Conservation (phyloP, 2,888 invertebrate genomes). For the Nudaria mundana region DNA sequence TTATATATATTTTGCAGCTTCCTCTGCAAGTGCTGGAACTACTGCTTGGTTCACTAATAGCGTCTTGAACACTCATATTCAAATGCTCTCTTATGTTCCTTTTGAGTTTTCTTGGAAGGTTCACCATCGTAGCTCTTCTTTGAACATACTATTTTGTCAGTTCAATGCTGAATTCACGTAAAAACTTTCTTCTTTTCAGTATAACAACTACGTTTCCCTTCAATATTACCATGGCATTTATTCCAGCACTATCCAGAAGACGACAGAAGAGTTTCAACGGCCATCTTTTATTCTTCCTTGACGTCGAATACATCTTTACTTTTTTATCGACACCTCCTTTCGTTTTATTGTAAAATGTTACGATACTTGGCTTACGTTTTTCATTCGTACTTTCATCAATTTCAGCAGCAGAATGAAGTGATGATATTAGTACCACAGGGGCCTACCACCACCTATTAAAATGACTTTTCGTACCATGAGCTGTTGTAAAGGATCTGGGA, state of each 20-base stretch:
- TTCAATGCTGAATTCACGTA: constrained; percentile 18
- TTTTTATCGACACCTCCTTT: constrained; percentile 26
- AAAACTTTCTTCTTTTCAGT: constrained; percentile 18
- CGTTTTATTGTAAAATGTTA: constrained; percentile 26
- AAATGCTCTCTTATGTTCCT: constrained; percentile 18
- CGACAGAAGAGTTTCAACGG: constrained; percentile 30
- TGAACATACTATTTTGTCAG: constrained; percentile 22
- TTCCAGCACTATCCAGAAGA: constrained; percentile 32
- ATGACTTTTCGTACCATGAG: no score
- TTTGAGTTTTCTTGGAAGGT: constrained; percentile 16
- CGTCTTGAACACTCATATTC: constrained; percentile 12
- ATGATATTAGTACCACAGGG: no score
- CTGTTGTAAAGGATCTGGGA: no score
- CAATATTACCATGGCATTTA: constrained; percentile 31
- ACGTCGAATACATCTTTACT: constrained; percentile 19
- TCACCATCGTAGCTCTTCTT: constrained; percentile 18
- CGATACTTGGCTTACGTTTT: constrained; percentile 21
- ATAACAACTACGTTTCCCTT: constrained; percentile 16
- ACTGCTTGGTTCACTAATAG: constrained; percentile 12
- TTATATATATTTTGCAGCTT: constrained; percentile 22
- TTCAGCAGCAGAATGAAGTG: no score
- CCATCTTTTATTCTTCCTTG: constrained; percentile 36
- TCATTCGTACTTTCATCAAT: constrained; percentile 6
- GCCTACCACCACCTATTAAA: no score
- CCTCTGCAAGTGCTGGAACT: constrained; percentile 18